A percentile compares a stretch with the other conserved stretches of the same genome.
phyloP scores from a whole-genome alignment of 2,797 vertebrate species.

The Gymnothorax reevesii region DNA sequence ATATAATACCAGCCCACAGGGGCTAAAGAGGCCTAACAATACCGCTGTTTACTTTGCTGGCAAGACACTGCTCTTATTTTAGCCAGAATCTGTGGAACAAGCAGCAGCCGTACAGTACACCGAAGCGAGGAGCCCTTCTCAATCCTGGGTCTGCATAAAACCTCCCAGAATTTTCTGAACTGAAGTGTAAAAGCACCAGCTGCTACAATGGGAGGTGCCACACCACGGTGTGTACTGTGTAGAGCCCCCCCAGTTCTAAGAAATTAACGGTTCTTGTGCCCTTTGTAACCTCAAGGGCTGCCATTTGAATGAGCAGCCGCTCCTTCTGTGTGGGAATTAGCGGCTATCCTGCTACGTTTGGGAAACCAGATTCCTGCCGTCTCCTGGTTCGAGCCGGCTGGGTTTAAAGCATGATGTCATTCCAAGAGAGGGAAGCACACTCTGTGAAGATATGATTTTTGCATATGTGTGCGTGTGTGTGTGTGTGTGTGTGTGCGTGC shows the following conservation, averaged over 20 bases:
- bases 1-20: neutral
- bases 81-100: neutral
- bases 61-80: neutral
- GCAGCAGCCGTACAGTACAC: neutral
- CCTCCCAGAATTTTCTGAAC: neutral
- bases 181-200: neutral
- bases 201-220: neutral
- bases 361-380: neutral
- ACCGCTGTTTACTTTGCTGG: no score
- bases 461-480: no score
- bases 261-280: neutral
- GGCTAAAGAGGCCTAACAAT: neutral
- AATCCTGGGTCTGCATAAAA: neutral
- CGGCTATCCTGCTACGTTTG: conserved; percentile 2
- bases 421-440: neutral
- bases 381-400: neutral
- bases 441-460: neutral
- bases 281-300: neutral
- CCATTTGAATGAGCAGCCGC: neutral
- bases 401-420: neutral
- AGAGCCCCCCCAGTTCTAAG: neutral
- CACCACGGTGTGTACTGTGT: no score
- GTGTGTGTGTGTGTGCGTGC: no score
- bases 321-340: conserved; percentile 14
- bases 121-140: neutral